phyloP scores from a whole-genome alignment of 1,140 invertebrate genomes.

The Heliconius hewitsoni region DNA sequence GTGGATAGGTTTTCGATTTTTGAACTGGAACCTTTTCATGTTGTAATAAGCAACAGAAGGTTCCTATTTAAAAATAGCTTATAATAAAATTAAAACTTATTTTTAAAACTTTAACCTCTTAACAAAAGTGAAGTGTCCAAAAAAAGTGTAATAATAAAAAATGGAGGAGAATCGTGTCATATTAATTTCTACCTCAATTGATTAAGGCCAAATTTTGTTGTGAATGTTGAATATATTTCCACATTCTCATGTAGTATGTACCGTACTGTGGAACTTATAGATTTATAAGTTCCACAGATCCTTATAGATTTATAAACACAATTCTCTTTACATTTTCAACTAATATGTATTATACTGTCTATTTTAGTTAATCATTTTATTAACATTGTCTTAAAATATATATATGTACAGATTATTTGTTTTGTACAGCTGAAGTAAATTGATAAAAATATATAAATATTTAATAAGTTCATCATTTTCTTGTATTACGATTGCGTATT shows the following conservation, averaged over 20 bases:
- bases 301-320: background rate
- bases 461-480: too few species aligned
- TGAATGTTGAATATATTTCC: background rate
- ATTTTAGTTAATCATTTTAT: too few species aligned
- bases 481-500: background rate
- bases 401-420: background rate
- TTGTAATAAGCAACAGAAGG: too few species aligned
- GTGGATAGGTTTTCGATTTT: background rate
- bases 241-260: background rate
- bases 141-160: background rate
- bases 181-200: conserved; percentile 18
- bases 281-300: background rate
- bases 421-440: too few species aligned
- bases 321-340: background rate
- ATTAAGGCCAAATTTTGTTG: conserved; percentile 10
- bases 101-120: background rate
- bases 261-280: background rate
- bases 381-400: background rate
- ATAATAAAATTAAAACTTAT: too few species aligned
- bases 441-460: too few species aligned
- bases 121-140: background rate
- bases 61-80: too few species aligned
- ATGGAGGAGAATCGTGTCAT: background rate
- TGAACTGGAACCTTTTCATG: background rate
- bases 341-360: background rate